Conservation (phyloP, 1,140 invertebrate genomes). For the Pseudomyrmex concolor region DNA sequence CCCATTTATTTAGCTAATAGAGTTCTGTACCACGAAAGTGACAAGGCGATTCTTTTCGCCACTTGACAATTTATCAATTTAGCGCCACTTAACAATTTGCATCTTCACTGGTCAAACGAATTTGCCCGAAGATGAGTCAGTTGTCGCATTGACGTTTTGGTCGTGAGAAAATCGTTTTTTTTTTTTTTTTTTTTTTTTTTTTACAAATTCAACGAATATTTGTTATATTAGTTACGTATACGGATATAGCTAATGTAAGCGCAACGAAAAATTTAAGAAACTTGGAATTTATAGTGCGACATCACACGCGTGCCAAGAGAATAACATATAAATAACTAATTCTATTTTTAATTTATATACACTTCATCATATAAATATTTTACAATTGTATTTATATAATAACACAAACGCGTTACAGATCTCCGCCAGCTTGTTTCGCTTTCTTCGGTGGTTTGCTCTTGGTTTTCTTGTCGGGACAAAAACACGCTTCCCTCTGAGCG, state of each 20-base stretch:
- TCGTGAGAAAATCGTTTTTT: background rate
- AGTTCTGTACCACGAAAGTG: background rate
- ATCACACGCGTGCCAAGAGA: background rate
- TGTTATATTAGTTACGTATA: background rate
- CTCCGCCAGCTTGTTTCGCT: conserved; percentile 78
- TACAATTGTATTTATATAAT: background rate
- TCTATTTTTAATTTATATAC: background rate
- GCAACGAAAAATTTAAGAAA: too few relatives aligned
- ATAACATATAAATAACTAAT: background rate
- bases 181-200: conserved; percentile 46
- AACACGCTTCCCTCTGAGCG: conserved; percentile 92
- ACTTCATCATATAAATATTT: background rate
- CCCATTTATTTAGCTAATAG: conserved; percentile 55
- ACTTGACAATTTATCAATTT: conserved; percentile 70
- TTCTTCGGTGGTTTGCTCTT: conserved; percentile 75
- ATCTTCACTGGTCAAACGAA: background rate
- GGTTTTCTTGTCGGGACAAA: conserved; percentile 85
- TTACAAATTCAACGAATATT: background rate
- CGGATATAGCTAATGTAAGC: background rate
- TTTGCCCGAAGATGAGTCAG: background rate
- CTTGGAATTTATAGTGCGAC: too few relatives aligned
- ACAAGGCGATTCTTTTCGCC: conserved; percentile 18
- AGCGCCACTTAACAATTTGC: conserved; percentile 52
- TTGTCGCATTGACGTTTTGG: conserved; percentile 35
- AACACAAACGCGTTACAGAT: conserved; percentile 71